Evolutionary conservation across 92 coral and sea anemone species (phyloP), one percentile per base, ranked within the genome.

Genomic region (Anthopleura xanthogrammica): DNA sequence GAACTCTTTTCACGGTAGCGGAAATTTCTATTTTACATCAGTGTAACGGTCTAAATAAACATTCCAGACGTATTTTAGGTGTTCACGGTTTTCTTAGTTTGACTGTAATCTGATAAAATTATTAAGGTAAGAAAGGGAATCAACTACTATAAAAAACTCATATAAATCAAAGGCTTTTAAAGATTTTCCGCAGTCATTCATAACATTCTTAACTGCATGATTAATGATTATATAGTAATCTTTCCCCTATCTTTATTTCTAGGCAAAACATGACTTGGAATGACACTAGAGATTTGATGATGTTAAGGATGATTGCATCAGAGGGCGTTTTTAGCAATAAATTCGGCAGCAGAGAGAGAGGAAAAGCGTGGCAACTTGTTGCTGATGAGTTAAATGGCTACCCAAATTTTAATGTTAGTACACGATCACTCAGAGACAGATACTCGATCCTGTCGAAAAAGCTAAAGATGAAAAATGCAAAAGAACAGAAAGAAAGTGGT

Each of bases 401-500:
- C 36, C 72, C 72, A 65, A 29, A 29, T n/a, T 65, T 65, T 22
- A 1, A n/a, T n/a, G 72, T 65, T 3, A 65, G 39, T 65, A 12
- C 72, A 65, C 1, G 72, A 65, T n/a, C 39, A n/a, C 29, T 65
- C 11, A n/a, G 72, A 65, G 72, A 65, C 72, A 65, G 72, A 22
- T 20, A 65, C 12, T 17, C 72, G 17, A 23, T 65, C 72, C 72
- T 65, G 40, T 65, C 72, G 11, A 65, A 22, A 22, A 65, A 65
- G 40, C 72, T 65, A 9, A 65, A 65, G 72, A 65, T 9, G 22
- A 65, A 65, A n/a, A 65, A 65, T 65, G 72, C 72, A 65, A 65
- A 65, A 22, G 72, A 65, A 56, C 78, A 82, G 76, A 82, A 77
- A 66, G 85, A 71, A 71, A 52, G 70, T 71, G 85, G 72, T 23